phyloP scores from a whole-genome alignment of 23 tunicate genomes.

The Aplidium turbinatum region DNA sequence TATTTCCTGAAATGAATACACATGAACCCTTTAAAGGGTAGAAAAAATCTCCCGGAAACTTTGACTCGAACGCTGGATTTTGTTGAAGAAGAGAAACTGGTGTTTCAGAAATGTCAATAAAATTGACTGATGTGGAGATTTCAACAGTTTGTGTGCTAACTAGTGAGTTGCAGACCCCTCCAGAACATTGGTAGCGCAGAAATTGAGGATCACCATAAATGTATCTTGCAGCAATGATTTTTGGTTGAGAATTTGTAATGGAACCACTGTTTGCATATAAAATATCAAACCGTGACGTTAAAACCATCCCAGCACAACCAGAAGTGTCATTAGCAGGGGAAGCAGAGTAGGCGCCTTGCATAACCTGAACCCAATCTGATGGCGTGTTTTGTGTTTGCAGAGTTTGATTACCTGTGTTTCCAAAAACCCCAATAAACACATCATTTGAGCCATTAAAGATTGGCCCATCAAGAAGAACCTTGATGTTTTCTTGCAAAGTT shows the following conservation, averaged over 20 bases:
- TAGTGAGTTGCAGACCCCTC: slow-evolving; percentile 10
- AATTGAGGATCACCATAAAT: slow-evolving; percentile 1
- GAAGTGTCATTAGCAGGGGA: neutral
- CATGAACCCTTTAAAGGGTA: slow-evolving; percentile 40
- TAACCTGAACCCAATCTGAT: neutral
- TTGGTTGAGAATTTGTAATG: slow-evolving; percentile 59
- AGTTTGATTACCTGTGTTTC: slow-evolving; percentile 15
- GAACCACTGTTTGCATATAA: slow-evolving; percentile 54
- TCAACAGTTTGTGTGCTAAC: slow-evolving; percentile 30
- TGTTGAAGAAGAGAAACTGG: slow-evolving; percentile 40
- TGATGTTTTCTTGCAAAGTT: neutral
- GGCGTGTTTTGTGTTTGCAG: too few relatives aligned
- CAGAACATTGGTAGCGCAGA: slow-evolving; percentile 26
- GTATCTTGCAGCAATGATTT: slow-evolving; percentile 36
- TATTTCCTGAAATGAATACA: too few relatives aligned
- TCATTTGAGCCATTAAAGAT: neutral
- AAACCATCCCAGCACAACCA: slow-evolving; percentile 6
- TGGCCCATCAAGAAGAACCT: neutral
- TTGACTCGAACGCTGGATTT: slow-evolving; percentile 47
- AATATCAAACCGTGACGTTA: slow-evolving; percentile 22
- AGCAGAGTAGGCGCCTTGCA: neutral
- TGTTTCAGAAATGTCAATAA: slow-evolving; percentile 53
- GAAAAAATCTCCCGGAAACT: slow-evolving; percentile 59
- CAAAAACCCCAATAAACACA: slow-evolving; percentile 37
- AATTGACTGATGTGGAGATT: slow-evolving; percentile 48